Evolutionary conservation across 2,113 vertebrate species (phyloP).

Genomic region (Phalacrocorax carbo): DNA sequence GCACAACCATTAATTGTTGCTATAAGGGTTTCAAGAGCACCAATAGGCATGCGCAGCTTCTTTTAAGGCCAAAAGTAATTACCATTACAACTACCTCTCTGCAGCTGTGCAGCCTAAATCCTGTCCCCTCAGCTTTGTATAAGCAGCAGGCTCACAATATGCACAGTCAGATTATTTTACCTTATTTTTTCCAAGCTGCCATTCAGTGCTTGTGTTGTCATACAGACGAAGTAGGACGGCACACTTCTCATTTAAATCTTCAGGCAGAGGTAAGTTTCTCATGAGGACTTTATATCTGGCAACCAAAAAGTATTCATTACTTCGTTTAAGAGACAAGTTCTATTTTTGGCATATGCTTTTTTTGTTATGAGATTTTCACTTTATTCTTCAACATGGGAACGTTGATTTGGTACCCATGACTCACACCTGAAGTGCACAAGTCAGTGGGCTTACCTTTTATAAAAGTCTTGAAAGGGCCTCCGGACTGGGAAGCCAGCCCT

Average conservation of each 20-base stretch:
- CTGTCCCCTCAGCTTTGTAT: neutral
- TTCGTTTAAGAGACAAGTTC: neutral
- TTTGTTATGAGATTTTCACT: neutral
- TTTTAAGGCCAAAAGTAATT: neutral
- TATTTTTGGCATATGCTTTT: neutral
- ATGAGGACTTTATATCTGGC: constrained; percentile 88
- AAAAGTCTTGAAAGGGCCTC: constrained; percentile 91
- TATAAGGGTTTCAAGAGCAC: neutral
- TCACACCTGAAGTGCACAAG: neutral
- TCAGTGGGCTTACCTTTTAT: constrained; percentile 78
- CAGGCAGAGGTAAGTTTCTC: constrained; percentile 72
- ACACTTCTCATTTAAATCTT: constrained; percentile 83
- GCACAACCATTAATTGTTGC: neutral
- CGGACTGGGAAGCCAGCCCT: constrained; percentile 90
- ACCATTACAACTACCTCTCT: neutral
- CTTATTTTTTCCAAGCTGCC: constrained; percentile 96
- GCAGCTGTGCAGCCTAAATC: neutral
- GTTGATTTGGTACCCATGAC: neutral
- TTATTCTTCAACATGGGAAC: neutral
- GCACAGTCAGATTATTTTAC: constrained; percentile 61
- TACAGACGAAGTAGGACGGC: constrained; percentile 81
- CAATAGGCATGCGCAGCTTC: neutral
- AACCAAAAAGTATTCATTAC: neutral
- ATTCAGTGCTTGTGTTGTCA: constrained; percentile 82
- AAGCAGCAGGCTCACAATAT: neutral